Evolutionary conservation across 1,140 invertebrate genomes (phyloP), one percentile per base, ranked within the genome.

Genomic region (Trichonephila inaurata): DNA sequence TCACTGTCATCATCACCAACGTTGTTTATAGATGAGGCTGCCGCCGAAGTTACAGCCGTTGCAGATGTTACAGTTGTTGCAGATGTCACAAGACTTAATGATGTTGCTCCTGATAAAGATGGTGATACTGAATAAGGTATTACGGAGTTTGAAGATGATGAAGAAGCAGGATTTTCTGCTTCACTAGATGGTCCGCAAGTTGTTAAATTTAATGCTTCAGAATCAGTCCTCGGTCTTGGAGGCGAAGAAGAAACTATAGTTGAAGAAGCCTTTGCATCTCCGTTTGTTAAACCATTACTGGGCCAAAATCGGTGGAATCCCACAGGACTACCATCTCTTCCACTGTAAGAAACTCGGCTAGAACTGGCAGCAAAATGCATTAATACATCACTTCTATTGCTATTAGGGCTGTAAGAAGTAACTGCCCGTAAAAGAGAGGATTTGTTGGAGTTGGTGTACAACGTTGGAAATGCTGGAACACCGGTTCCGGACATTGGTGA

Each of bases 171-270:
- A 16, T n/a, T 61, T 40, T 88, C 85, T 28, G 40, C 85, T 77
- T 92, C 87, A 81, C 64, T 77, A 51, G 62, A 40, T n/a, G 91
- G 33, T 19, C 91, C 83, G 94, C 96, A 95, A 81, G 96, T 96
- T 95, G 97, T 97, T 62, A 94, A 44, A 60, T 94, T 93, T 12
- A 94, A 28, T n/a, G 93, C 93, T 72, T 94, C 83, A 21, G 94
- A 94, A 62, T 94, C 89, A 77, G 66, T 62, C 28, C 60, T 18
- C 10, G 64, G 77, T 18, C 66, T 60, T 85, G 64, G 18, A 18
- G 85, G 77, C 18, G 93, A 82, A 60, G 94, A 72, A 66, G 82
- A 90, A 16, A 33, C 40, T 6, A 85, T 92, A 60, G 24, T 91
- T 3, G 60, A 16, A 1, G 83, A 44, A 40, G 83, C 21, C 33